Conservation (phyloP, 2,113 vertebrate species). For the Isurus oxyrinchus region DNA sequence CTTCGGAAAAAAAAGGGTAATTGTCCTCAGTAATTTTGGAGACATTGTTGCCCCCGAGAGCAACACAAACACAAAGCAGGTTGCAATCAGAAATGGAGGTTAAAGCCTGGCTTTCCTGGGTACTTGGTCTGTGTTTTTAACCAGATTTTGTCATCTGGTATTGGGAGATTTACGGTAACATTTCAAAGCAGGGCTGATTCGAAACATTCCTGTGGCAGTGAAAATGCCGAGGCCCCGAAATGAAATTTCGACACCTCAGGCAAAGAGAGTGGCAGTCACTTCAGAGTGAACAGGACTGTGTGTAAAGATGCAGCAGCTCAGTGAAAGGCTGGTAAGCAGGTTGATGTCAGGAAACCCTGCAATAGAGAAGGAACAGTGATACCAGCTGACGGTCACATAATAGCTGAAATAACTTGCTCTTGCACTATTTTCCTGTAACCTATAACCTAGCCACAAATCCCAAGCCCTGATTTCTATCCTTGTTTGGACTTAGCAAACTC, state of each 20-base stretch:
- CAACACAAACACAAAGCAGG: background rate
- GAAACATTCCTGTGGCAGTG: constrained; percentile 27
- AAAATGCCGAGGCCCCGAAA: background rate
- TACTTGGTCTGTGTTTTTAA: background rate
- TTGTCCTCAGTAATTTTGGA: background rate
- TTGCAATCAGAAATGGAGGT: background rate
- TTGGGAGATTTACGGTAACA: background rate
- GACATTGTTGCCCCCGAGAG: background rate
- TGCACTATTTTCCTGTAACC: background rate
- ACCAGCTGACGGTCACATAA: background rate
- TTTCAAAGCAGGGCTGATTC: background rate
- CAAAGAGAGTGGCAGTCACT: background rate
- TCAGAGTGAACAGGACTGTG: background rate
- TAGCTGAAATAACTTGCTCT: background rate
- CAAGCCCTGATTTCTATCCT: background rate
- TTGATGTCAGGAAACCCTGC: background rate
- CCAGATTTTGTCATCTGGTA: background rate
- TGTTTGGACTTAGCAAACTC: background rate
- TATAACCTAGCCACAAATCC: background rate
- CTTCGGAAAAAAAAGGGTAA: background rate
- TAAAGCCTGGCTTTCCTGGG: background rate
- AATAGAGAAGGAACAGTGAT: background rate
- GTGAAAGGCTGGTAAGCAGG: background rate
- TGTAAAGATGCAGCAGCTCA: background rate
- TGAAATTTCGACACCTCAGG: background rate